Conservation (phyloP, 2,113 vertebrate genomes). For the Syrmaticus mikado region DNA sequence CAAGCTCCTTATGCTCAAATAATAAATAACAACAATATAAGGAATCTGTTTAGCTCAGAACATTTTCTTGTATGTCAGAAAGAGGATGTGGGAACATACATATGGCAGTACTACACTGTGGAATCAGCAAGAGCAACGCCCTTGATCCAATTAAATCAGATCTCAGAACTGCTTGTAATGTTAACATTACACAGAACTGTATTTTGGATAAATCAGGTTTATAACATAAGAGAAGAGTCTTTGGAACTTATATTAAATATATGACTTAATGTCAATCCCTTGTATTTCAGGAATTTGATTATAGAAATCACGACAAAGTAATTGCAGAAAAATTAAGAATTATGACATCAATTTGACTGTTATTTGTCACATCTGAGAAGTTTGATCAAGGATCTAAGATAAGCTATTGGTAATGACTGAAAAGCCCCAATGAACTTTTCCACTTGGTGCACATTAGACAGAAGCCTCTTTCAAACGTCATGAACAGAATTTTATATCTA, state of each 20-base stretch:
- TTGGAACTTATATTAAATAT: not conserved
- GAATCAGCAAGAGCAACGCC: not conserved
- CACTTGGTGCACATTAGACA: not conserved
- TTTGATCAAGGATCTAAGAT: not conserved
- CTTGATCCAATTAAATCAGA: conserved; percentile 28
- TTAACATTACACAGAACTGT: not conserved
- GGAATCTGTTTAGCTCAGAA: not conserved
- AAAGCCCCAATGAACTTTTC: not conserved
- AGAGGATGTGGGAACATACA: not conserved
- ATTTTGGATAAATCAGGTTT: conserved; percentile 13
- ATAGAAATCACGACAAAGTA: not conserved
- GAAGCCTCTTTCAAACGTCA: not conserved
- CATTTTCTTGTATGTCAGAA: not conserved
- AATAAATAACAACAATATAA: not conserved
- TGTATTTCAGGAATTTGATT: not conserved
- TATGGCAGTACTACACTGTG: not conserved
- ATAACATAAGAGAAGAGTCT: not conserved
- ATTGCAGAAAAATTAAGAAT: conserved; percentile 7
- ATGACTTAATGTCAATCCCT: not conserved
- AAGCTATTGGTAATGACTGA: not conserved
- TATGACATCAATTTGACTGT: not conserved
- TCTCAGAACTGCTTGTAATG: conserved; percentile 21
- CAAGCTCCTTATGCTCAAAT: not conserved
- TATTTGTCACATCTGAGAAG: not conserved
- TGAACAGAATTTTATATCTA: not conserved